phyloP scores from a whole-genome alignment of 2,797 vertebrate genomes.

The Euthynnus affinis region DNA sequence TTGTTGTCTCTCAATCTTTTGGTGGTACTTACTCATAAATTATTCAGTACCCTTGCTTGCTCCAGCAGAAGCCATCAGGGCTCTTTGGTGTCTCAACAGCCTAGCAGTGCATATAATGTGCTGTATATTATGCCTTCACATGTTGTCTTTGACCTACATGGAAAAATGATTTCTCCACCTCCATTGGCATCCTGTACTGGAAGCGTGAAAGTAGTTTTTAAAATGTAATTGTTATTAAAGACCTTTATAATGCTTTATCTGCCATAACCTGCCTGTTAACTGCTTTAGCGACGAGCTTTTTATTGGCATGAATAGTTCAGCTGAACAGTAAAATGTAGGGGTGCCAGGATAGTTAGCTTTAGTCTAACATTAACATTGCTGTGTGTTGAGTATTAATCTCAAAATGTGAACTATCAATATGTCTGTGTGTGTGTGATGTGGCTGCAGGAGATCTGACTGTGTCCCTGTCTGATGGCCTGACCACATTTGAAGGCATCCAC shows the following conservation, averaged over 20 bases:
- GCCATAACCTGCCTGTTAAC: too few species aligned
- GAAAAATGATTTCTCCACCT: neutral
- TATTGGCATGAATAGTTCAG: too few species aligned
- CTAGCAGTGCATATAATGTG: neutral
- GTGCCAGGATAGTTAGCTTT: neutral
- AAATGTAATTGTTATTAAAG: too few species aligned
- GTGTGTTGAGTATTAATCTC: neutral
- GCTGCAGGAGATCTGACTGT: constrained; percentile 96
- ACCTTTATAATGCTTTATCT: too few species aligned
- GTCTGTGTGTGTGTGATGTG: constrained; percentile 9
- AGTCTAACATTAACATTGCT: neutral
- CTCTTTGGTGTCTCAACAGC: neutral
- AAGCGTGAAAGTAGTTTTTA: neutral
- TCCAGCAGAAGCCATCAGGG: neutral
- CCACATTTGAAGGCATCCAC: constrained; percentile 97
- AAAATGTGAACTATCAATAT: neutral
- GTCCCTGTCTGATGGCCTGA: constrained; percentile 94
- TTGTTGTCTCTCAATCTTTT: constrained; percentile 17
- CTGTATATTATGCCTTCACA: neutral
- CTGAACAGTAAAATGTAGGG: too few species aligned
- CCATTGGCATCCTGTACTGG: neutral
- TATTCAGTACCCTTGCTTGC: neutral
- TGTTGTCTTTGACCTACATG: constrained; percentile 10
- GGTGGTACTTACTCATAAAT: constrained; percentile 8
- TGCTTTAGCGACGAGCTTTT: too few species aligned